A percentile compares a stretch with the other conserved stretches of the same genome.
Conservation (phyloP, 2,888 invertebrate species). For the Neelides folsomi region DNA sequence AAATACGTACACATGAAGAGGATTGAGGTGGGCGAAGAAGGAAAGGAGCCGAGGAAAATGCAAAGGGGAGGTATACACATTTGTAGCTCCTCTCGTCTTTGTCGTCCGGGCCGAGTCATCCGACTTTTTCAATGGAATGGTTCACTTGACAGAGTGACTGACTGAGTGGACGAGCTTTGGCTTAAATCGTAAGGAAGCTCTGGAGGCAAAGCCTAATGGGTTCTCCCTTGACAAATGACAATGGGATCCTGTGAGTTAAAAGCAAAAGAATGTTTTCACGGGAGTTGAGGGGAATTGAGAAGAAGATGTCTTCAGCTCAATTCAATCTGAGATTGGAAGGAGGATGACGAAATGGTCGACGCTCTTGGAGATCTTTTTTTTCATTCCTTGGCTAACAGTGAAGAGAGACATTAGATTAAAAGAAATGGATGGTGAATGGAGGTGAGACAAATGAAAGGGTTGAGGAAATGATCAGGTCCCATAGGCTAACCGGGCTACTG, state of each 20-base stretch:
- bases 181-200: constrained; percentile 3
- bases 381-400: too few relatives aligned
- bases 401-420: background rate
- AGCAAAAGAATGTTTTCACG: constrained; percentile 24
- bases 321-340: too few relatives aligned
- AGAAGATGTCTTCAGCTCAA: constrained; percentile 10
- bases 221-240: constrained; percentile 11
- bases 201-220: background rate
- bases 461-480: too few relatives aligned
- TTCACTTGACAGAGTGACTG: background rate
- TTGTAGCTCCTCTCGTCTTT: background rate
- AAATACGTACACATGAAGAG: constrained; percentile 1
- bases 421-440: background rate
- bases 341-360: too few relatives aligned
- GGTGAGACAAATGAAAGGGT: too few relatives aligned
- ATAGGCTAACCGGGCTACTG: too few relatives aligned
- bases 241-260: constrained; percentile 10
- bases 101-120: too few relatives aligned
- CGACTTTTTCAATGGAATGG: too few relatives aligned
- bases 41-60: background rate
- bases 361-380: too few relatives aligned
- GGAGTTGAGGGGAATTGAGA: constrained; percentile 8
- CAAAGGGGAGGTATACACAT: background rate
- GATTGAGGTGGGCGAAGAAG: background rate
- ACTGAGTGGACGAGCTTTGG: constrained; percentile 3